phyloP scores from a whole-genome alignment of 2,888 invertebrate species.

The Ormyrus labotus region DNA sequence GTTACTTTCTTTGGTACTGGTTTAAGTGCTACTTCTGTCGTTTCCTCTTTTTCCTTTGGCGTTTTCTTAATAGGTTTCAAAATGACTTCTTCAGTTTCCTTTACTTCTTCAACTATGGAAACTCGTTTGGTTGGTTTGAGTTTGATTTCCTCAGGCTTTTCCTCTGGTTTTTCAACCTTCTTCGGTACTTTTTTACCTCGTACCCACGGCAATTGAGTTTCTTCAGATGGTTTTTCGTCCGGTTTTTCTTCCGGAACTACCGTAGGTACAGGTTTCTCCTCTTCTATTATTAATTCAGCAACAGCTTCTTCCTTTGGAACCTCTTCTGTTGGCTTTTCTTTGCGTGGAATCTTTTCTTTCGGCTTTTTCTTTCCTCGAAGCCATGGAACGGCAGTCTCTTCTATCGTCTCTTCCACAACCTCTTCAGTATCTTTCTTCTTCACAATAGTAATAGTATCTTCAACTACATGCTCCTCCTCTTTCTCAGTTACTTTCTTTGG shows the following conservation, averaged over 20 bases:
- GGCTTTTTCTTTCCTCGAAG: constrained; percentile 46
- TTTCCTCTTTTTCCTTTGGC: constrained; percentile 60
- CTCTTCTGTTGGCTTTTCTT: not conserved
- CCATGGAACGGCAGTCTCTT: constrained; percentile 45
- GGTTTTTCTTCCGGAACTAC: constrained; percentile 54
- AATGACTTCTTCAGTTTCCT: constrained; percentile 67
- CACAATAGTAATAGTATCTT: not conserved
- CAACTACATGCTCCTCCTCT: not conserved
- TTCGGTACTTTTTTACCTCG: constrained; percentile 64
- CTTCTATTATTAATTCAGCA: constrained; percentile 58
- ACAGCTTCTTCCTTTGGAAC: not conserved
- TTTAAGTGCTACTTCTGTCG: constrained; percentile 62
- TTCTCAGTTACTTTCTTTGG: constrained; percentile 27
- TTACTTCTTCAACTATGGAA: constrained; percentile 64
- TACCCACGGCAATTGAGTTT: constrained; percentile 77
- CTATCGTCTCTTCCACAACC: not conserved
- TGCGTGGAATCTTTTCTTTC: not conserved
- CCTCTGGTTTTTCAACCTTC: constrained; percentile 62
- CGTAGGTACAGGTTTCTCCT: constrained; percentile 65
- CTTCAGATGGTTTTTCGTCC: constrained; percentile 60
- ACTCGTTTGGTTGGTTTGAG: constrained; percentile 61
- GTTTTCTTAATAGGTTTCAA: constrained; percentile 59
- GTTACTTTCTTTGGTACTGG: constrained; percentile 64
- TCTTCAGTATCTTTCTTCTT: not conserved
- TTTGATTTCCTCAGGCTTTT: constrained; percentile 61